Evolutionary conservation across 2,888 invertebrate genomes (phyloP), one percentile per base, ranked within the genome.

Genomic region (Mythimna pallens): DNA sequence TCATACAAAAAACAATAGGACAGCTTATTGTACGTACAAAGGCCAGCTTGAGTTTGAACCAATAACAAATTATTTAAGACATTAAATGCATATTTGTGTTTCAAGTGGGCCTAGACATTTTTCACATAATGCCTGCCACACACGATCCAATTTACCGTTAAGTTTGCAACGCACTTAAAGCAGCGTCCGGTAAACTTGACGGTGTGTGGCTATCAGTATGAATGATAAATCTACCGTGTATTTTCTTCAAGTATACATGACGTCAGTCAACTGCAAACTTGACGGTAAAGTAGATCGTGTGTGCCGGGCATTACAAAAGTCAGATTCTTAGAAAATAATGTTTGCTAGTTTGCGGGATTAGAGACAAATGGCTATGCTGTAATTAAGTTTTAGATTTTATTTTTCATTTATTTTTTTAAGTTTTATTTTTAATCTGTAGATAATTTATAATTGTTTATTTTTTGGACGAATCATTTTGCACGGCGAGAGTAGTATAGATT

Each of bases 321-420:
- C 61, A 62, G 17, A 57, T 54, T 43, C 3, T 14, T 30, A 14
- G 12, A 3, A 8, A 9, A 55, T 50, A 30, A 36, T 36, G 3
- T 6, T 20, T n/a, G 59, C 12, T 59, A 64, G 8, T n/a, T 59
- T 55, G 7, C n/a, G 59, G 43, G 50, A 70, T 34, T n/a, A 57
- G 43, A 54, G 5, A 67, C 9, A 14, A 40, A 54, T 40, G 65
- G 40, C 62, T 72, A 71, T 65, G 72, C n/a, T 58, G 54, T 65
- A 69, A 65, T 61, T 54, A 61, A 47, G 63, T 78, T 61, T 57
- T 7, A 82, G 34, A 70, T 43, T n/a, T n/a, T n/a, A n/a, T n/a
- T n/a, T n/a, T n/a, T n/a, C n/a, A n/a, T 80, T 59, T 82, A 82
- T 67, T 80, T 80, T 59, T 50, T 63, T 8, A 61, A 30, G 5